phyloP scores from a whole-genome alignment of 2,888 invertebrate genomes.

The Cloeon dipterum region DNA sequence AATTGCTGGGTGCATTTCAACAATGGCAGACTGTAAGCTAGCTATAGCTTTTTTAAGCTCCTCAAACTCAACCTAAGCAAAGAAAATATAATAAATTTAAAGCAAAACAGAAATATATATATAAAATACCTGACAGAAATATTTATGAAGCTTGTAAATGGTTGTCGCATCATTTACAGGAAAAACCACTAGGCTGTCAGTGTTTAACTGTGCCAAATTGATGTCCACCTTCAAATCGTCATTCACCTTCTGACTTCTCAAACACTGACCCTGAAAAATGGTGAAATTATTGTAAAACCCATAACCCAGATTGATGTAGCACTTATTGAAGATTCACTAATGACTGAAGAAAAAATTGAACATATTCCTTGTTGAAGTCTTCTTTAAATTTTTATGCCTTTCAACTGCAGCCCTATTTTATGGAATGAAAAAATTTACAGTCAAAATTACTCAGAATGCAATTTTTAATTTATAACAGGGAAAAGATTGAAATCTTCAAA shows the following conservation, averaged over 20 bases:
- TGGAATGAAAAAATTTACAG: too few species aligned
- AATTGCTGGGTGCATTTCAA: constrained; percentile 18
- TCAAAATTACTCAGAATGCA: too few species aligned
- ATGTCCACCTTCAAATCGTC: constrained; percentile 15
- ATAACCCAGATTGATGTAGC: too few species aligned
- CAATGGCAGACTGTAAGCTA: constrained; percentile 21
- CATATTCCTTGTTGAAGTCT: too few species aligned
- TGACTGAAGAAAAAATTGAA: too few species aligned
- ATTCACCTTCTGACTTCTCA: constrained; percentile 17
- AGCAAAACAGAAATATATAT: constrained; percentile 2
- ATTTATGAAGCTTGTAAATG: constrained; percentile 47
- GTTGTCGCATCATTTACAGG: constrained; percentile 35
- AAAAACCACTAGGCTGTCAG: constrained; percentile 34
- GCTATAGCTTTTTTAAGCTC: constrained; percentile 19
- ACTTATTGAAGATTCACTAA: too few species aligned
- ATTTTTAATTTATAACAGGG: too few species aligned
- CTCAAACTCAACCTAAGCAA: constrained; percentile 18
- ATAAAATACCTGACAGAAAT: constrained; percentile 35
- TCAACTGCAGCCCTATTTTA: too few species aligned
- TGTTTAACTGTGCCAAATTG: constrained; percentile 20
- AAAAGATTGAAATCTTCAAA: too few species aligned
- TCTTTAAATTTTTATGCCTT: too few species aligned
- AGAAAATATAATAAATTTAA: not conserved
- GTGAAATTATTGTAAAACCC: too few species aligned
- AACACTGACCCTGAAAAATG: constrained; percentile 4